A percentile compares a stretch with the other conserved stretches of the same genome.
Evolutionary conservation across 2,797 vertebrate species (phyloP).

Genomic region (Silurus aristotelis): DNA sequence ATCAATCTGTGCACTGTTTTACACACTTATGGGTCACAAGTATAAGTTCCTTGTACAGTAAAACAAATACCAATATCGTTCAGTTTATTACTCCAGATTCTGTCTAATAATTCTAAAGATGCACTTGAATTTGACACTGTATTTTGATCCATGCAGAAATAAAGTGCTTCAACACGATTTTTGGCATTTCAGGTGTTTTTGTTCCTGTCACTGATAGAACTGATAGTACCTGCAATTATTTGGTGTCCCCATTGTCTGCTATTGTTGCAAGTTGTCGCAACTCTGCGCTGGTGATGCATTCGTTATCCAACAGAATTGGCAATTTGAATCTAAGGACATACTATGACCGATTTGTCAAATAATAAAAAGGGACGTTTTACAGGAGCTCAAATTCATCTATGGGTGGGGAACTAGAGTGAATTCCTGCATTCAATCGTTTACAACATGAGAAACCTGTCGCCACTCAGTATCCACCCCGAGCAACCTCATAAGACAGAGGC

Average conservation of each 20-base stretch:
- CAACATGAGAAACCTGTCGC: background rate
- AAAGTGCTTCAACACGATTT: background rate
- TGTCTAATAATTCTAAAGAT: background rate
- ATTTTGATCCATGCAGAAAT: background rate
- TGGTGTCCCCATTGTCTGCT: background rate
- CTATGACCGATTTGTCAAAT: background rate
- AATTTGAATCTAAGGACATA: background rate
- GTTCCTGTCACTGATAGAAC: background rate
- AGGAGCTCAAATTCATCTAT: background rate
- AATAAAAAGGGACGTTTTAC: constrained; percentile 1
- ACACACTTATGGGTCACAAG: background rate
- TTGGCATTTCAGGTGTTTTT: background rate
- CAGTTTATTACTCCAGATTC: background rate
- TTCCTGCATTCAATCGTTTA: background rate
- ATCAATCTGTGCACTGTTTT: background rate
- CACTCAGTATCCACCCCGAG: background rate
- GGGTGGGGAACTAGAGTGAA: background rate
- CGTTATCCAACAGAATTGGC: constrained; percentile 19
- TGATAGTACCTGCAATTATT: background rate
- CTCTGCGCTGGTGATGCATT: background rate
- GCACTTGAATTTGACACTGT: background rate
- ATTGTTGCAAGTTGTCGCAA: constrained; percentile 12
- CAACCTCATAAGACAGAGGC: constrained; percentile 49
- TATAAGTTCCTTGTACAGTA: background rate
- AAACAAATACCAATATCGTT: background rate